Conservation (phyloP, 2,888 invertebrate species). For the Vesta saturnalis region DNA sequence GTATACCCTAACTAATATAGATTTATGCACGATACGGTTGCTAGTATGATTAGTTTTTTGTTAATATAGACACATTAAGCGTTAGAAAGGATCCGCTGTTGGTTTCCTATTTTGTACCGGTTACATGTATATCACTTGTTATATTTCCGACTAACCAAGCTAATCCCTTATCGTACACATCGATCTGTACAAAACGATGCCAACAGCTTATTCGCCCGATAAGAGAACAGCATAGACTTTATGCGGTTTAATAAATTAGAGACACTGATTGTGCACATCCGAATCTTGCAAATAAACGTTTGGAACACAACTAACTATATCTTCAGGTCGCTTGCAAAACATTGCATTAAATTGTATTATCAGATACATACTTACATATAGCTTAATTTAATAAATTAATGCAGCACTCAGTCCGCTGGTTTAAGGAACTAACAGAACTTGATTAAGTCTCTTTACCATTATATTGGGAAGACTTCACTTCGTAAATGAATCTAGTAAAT, state of each 20-base stretch:
- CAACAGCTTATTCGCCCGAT: slow-evolving; percentile 35
- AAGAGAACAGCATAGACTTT: slow-evolving; percentile 12
- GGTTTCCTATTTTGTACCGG: slow-evolving; percentile 26
- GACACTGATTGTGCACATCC: background rate
- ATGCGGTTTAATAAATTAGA: slow-evolving; percentile 1
- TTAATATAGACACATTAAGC: background rate
- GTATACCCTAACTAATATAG: too few species aligned
- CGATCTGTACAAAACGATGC: slow-evolving; percentile 30
- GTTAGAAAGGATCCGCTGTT: slow-evolving; percentile 13
- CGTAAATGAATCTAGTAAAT: too few species aligned
- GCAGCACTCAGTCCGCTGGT: too few species aligned
- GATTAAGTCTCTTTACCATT: too few species aligned
- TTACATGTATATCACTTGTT: slow-evolving; percentile 21
- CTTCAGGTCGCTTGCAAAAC: too few species aligned
- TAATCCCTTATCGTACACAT: slow-evolving; percentile 34
- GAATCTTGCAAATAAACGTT: background rate
- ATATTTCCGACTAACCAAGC: slow-evolving; percentile 30
- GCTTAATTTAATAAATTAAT: too few species aligned
- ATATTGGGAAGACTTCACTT: too few species aligned
- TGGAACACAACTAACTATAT: background rate
- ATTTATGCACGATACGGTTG: background rate
- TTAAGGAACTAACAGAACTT: too few species aligned
- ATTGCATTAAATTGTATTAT: too few species aligned
- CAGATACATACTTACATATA: too few species aligned
- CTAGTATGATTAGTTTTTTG: slow-evolving; percentile 12